Base-by-base conservation (phyloP, 2,113 vertebrate genomes). In the Rhegmatorhina hoffmannsi region DNA sequence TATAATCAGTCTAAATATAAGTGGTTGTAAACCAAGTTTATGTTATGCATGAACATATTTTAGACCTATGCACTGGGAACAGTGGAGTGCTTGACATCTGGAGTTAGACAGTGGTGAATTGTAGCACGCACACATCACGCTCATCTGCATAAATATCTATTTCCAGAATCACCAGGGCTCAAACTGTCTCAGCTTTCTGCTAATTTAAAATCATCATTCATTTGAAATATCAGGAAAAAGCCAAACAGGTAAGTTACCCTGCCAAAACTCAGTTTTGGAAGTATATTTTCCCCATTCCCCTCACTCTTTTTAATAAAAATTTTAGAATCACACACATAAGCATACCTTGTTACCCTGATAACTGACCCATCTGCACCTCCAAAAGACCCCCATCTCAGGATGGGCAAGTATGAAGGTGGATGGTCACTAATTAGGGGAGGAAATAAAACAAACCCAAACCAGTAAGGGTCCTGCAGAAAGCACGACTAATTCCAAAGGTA, bases 71-170 rank as follows among this genome's bases (percentile, higher is more conserved):
- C 83, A 83, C 95, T 92, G 84, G 76, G 72, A 95, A 95, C 92
- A 94, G 82, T 90, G 86, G 91, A 81, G 86, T 80, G 87, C 73
- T 94, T 96, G 75, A 95, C 94, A 97, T 97, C 94, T 96, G 94
- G 91, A 97, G 89, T 92, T 88, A 91, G 90, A 80, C 58, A 92
- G 76, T 60, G 60, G 87, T 89, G 87, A 95, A 96, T 68, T 96
- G 88, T 59, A 79, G 24, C 86, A 94, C 4, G 17, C 34, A 96
- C 75, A 90, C 83, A 94, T 90, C 86, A 82, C 53, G 53, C 82
- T 96, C 63, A 81, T 77, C 90, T 91, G 36, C 89, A 96, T 87
- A 95, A 96, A 89, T 68, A 84, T 52, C 79, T 50, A 19, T 93
- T 97, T 97, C 96, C 70, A 29, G n/a, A 96, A 88, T 26, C 60